These are phyloP conservation scores for Crotalus tigris DNA, from an alignment of 2,113 vertebrate species.

Conservation along the genomic window DNA sequence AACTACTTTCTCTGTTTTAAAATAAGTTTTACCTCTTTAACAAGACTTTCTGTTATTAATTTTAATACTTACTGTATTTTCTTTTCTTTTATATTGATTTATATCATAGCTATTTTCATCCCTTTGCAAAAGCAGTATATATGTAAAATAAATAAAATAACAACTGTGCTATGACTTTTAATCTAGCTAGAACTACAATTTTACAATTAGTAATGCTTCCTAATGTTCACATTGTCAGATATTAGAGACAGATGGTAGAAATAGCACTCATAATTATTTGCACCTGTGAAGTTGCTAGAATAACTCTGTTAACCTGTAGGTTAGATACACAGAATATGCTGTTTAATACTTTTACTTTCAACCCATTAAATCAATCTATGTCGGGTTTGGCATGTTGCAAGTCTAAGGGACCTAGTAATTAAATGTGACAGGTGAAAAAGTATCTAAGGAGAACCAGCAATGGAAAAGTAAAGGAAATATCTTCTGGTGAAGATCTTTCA, in stretches of 20 bases:
- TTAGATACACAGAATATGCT: background rate
- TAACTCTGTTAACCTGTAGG: background rate
- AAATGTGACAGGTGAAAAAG: background rate
- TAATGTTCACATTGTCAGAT: background rate
- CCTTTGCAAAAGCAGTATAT: background rate
- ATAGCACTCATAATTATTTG: background rate
- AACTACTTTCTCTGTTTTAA: background rate
- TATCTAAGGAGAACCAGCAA: background rate
- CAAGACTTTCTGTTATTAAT: background rate
- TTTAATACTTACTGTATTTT: background rate
- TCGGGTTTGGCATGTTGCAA: background rate
- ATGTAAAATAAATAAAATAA: background rate
- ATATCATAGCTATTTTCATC: background rate
- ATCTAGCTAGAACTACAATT: background rate
- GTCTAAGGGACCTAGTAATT: background rate
- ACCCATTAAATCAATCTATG: background rate
- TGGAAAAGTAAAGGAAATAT: background rate
- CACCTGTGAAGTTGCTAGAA: background rate
- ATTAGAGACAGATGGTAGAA: background rate
- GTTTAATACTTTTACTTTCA: background rate
- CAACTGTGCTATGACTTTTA: background rate
- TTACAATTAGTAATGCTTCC: background rate
- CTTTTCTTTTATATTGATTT: background rate
- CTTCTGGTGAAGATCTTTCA: background rate
- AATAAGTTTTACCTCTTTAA: background rate